Conservation (phyloP, 2,113 vertebrate genomes). For the Ranitomeya imitator region DNA sequence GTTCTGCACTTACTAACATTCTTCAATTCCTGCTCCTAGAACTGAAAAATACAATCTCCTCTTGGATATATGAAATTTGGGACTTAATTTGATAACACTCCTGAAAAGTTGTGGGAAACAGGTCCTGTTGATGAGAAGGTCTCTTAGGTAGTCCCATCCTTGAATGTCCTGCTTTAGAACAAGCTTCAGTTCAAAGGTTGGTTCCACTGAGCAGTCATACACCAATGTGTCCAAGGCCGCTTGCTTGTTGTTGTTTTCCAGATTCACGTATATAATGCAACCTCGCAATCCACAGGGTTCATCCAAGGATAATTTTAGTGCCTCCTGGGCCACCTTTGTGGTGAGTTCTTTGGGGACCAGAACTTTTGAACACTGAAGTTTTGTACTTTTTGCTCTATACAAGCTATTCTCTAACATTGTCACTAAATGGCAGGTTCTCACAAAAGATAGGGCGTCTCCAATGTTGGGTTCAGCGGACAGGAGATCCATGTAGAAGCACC, state of each 20-base stretch:
- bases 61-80: conserved; percentile 84
- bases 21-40: conserved; percentile 80
- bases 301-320: conserved; percentile 75
- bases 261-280: conserved; percentile 77
- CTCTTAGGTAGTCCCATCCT: conserved; percentile 79
- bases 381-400: conserved; percentile 81
- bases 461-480: conserved; percentile 73
- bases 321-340: conserved; percentile 75
- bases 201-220: conserved; percentile 79
- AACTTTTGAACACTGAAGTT: conserved; percentile 80
- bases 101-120: conserved; percentile 76
- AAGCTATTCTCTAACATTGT: conserved; percentile 82
- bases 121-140: conserved; percentile 78
- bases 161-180: conserved; percentile 84
- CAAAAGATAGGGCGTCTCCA: conserved; percentile 71
- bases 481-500: conserved; percentile 83
- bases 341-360: conserved; percentile 85
- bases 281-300: conserved; percentile 86
- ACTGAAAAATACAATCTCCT: conserved; percentile 83
- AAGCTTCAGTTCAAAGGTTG: conserved; percentile 86
- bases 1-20: conserved; percentile 66
- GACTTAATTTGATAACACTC: conserved; percentile 78
- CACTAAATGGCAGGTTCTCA: conserved; percentile 76
- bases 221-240: conserved; percentile 79
- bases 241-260: conserved; percentile 77